phyloP scores from a whole-genome alignment of 1,140 invertebrate species.

The Gryllus bimaculatus region DNA sequence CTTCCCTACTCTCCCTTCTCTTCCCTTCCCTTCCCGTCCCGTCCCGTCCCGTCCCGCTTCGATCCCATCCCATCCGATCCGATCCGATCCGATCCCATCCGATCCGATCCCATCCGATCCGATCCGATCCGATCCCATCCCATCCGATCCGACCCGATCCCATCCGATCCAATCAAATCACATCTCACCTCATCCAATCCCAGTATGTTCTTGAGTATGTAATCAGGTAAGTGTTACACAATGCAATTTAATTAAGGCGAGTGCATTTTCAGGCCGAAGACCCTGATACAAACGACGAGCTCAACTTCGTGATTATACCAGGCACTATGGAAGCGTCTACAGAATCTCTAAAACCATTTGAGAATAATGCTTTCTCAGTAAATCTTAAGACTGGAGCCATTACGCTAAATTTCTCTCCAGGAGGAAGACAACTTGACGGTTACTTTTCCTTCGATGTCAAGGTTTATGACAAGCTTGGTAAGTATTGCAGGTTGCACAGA shows the following conservation, averaged over 20 bases:
- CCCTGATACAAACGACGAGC: not conserved
- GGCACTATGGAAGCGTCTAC: not conserved
- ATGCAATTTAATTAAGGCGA: not conserved
- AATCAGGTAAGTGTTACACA: not conserved
- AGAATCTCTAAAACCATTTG: not conserved
- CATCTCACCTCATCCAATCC: too few species aligned
- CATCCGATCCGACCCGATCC: too few species aligned
- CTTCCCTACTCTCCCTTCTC: too few species aligned
- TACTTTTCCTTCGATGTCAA: not conserved
- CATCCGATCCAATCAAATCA: too few species aligned
- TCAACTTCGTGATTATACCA: not conserved
- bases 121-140: too few species aligned
- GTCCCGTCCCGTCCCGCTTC: too few species aligned
- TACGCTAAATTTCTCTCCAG: not conserved
- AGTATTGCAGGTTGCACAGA: too few species aligned
- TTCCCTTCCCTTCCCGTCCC: too few species aligned
- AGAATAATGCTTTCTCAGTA: not conserved
- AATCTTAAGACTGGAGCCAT: not conserved
- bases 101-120: too few species aligned
- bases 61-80: too few species aligned
- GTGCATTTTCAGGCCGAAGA: not conserved
- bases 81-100: too few species aligned
- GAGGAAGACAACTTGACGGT: not conserved
- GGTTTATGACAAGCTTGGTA: not conserved
- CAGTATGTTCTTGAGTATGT: too few species aligned